Conservation (phyloP, 2,888 invertebrate species). For the Netelia inedita region DNA sequence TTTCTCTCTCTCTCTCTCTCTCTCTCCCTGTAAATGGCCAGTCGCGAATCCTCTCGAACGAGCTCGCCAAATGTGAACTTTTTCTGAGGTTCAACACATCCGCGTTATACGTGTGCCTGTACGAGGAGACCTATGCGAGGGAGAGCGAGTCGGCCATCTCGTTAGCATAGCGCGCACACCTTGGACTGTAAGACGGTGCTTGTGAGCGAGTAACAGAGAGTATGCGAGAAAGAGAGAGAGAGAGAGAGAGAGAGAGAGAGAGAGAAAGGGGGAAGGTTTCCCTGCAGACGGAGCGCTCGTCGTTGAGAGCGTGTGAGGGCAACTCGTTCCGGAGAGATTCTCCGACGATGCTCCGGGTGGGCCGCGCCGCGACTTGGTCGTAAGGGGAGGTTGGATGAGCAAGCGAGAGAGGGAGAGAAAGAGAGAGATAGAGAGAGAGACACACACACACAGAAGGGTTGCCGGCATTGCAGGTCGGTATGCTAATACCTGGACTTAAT, state of each 20-base stretch:
- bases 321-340: conserved; percentile 56
- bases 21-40: conserved; percentile 46
- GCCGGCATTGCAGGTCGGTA: conserved; percentile 72
- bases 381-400: conserved; percentile 18
- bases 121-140: conserved; percentile 18
- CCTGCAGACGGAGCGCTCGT: conserved; percentile 36
- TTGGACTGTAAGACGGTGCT: conserved; percentile 65
- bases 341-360: conserved; percentile 63
- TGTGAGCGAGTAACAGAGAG: conserved; percentile 65
- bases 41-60: conserved; percentile 45
- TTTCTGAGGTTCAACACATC: conserved; percentile 32
- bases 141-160: conserved; percentile 74
- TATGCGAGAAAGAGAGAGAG: conserved; percentile 22
- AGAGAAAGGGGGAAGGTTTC: conserved; percentile 9
- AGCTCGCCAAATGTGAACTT: conserved; percentile 65
- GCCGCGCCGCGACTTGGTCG: conserved; percentile 40
- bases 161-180: conserved; percentile 80
- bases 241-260: conserved; percentile 47
- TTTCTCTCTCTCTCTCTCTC: conserved; percentile 25
- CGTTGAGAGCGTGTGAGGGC: conserved; percentile 30
- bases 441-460: conserved; percentile 52
- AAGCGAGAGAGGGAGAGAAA: conserved; percentile 22
- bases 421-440: conserved; percentile 55
- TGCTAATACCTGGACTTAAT: conserved; percentile 81
- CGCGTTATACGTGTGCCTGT: conserved; percentile 9